phyloP scores from a whole-genome alignment of 2,797 vertebrate genomes.

The Acomys russatus region DNA sequence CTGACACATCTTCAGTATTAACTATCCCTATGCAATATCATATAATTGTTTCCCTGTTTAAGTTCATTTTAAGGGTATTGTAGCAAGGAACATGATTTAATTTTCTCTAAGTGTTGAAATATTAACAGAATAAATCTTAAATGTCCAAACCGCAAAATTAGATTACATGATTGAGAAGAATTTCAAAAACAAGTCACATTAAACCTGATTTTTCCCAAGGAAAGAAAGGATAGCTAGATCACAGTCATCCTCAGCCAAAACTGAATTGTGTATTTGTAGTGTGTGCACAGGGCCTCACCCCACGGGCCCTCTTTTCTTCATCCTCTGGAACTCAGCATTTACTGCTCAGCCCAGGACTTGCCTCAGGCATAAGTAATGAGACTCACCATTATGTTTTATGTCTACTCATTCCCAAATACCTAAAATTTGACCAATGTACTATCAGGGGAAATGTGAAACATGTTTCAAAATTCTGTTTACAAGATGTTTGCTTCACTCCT shows the following conservation, averaged over 20 bases:
- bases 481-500: neutral
- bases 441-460: neutral
- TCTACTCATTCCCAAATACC: neutral
- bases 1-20: conserved; percentile 26
- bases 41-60: neutral
- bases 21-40: neutral
- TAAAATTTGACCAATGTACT: neutral
- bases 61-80: conserved; percentile 48
- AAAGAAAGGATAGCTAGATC: neutral
- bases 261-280: neutral
- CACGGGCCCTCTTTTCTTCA: neutral
- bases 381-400: neutral
- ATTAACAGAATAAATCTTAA: conserved; percentile 60
- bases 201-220: conserved; percentile 35
- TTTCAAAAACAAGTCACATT: conserved; percentile 50
- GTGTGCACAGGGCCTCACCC: neutral
- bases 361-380: neutral
- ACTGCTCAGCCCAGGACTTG: neutral
- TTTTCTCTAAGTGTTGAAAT: conserved; percentile 47
- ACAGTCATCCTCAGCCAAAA: neutral
- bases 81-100: conserved; percentile 27
- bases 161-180: conserved; percentile 43
- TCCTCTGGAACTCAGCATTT: neutral
- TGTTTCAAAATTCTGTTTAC: neutral
- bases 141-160: conserved; percentile 35